These are phyloP conservation scores for Drosophila trapezifrons DNA, from an alignment of 1,140 invertebrate genomes.

Conservation along the genomic window DNA sequence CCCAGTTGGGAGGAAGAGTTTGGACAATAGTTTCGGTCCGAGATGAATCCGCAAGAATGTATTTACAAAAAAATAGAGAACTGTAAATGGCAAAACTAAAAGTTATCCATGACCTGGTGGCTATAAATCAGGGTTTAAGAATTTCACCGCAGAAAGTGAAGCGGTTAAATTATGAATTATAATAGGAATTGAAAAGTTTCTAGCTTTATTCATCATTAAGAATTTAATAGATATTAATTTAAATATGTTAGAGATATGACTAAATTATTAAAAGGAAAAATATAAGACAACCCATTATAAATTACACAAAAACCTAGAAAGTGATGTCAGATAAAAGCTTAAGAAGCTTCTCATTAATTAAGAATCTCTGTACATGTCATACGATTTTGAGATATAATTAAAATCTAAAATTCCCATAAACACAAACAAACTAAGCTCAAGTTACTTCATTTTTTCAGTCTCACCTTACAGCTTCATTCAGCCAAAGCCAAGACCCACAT, in stretches of 20 bases:
- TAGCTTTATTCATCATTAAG: background rate
- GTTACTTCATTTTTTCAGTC: background rate
- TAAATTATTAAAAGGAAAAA: background rate
- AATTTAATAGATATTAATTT: background rate
- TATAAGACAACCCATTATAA: background rate
- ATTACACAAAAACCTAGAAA: background rate
- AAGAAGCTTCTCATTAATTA: too few relatives aligned
- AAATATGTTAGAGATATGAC: too few relatives aligned
- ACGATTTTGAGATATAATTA: background rate
- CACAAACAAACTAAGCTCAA: background rate
- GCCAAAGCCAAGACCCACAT: conserved; percentile 12
- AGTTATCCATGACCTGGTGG: background rate
- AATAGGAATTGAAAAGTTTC: background rate
- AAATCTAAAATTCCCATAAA: too few relatives aligned
- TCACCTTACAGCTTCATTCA: background rate
- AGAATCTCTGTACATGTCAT: too few relatives aligned
- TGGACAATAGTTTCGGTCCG: conserved; percentile 15
- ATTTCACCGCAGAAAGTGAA: conserved; percentile 7
- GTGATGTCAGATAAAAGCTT: too few relatives aligned
- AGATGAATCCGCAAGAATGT: conserved; percentile 12
- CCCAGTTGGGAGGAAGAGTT: conserved; percentile 34
- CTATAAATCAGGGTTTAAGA: background rate
- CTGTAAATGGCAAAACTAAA: conserved; percentile 9
- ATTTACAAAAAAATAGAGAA: background rate
- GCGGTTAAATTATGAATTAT: background rate